A percentile compares a stretch with the other conserved stretches of the same genome.
Conservation (phyloP, 2,888 invertebrate species). For the Apeira syringaria region DNA sequence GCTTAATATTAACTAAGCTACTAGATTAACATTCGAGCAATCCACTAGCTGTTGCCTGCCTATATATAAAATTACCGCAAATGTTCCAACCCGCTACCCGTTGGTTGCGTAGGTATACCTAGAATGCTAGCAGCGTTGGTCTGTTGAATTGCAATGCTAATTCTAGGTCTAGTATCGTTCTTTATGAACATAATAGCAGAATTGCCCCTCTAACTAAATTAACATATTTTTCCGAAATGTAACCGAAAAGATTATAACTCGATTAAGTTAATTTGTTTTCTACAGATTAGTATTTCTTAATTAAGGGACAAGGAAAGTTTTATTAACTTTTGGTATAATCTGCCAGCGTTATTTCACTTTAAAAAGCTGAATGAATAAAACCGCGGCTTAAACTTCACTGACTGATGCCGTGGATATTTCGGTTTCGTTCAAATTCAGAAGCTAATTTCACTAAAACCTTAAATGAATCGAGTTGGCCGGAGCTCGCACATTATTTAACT, state of each 20-base stretch:
- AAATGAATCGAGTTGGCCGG: constrained; percentile 80
- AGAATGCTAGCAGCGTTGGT: no score
- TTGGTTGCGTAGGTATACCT: no score
- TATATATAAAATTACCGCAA: no score
- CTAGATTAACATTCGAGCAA: no score
- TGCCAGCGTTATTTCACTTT: constrained; percentile 34
- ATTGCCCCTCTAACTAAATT: not conserved
- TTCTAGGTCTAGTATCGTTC: no score
- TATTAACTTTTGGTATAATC: constrained; percentile 26
- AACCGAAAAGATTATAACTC: no score
- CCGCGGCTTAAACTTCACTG: constrained; percentile 48
- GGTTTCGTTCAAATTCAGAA: constrained; percentile 78
- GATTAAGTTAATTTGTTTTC: not conserved
- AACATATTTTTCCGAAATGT: no score
- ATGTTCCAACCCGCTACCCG: no score
- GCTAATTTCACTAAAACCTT: constrained; percentile 82
- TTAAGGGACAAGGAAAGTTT: constrained; percentile 21
- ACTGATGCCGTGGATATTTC: constrained; percentile 63
- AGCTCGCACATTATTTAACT: constrained; percentile 82
- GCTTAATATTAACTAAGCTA: no score
- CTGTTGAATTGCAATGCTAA: no score
- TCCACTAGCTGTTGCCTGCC: no score
- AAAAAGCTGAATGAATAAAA: constrained; percentile 53
- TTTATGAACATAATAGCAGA: constrained; percentile 12
- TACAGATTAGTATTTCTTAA: constrained; percentile 13